phyloP scores from a whole-genome alignment of 1,140 invertebrate genomes.

The Sycophaga agraensis region DNA sequence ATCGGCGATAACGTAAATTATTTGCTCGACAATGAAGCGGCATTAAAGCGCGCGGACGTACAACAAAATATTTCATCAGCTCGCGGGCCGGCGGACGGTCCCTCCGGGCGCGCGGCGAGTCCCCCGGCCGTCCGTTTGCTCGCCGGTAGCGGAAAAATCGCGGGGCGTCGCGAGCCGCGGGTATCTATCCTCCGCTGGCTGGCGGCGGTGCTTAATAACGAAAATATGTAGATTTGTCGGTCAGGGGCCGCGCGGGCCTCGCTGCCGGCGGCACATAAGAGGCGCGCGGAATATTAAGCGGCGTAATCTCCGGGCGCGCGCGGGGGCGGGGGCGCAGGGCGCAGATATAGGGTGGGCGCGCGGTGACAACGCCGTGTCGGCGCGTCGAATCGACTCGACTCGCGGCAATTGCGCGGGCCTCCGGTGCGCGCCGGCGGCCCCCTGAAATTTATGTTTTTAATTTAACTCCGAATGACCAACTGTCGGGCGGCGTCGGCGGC shows the following conservation, averaged over 20 bases:
- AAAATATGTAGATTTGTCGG: slow-evolving; percentile 28
- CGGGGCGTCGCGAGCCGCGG: not conserved
- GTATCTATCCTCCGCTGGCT: not conserved
- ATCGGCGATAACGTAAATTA: slow-evolving; percentile 14
- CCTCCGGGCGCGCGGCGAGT: not conserved
- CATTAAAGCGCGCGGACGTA: not conserved
- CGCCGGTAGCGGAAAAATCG: slow-evolving; percentile 1
- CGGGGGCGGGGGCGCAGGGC: not conserved
- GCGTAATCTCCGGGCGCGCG: not conserved
- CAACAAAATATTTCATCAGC: slow-evolving; percentile 9
- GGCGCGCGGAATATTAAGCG: slow-evolving; percentile 14
- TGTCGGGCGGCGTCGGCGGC: slow-evolving; percentile 37
- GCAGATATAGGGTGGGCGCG: slow-evolving; percentile 40
- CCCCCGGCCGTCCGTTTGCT: too few relatives aligned
- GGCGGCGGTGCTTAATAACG: slow-evolving; percentile 13
- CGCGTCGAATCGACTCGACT: slow-evolving; percentile 11
- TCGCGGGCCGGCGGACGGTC: not conserved
- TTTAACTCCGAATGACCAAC: slow-evolving; percentile 57
- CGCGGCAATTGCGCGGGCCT: not conserved
- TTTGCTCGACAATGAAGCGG: slow-evolving; percentile 2
- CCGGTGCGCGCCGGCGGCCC: slow-evolving; percentile 13
- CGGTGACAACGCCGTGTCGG: slow-evolving; percentile 37
- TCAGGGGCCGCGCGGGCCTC: not conserved
- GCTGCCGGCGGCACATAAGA: not conserved
- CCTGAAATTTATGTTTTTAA: slow-evolving; percentile 58